A percentile compares a stretch with the other conserved stretches of the same genome.
These are phyloP conservation scores for Belonocnema kinseyi DNA, from an alignment of 1,140 invertebrate species.

Conservation along the genomic window DNA sequence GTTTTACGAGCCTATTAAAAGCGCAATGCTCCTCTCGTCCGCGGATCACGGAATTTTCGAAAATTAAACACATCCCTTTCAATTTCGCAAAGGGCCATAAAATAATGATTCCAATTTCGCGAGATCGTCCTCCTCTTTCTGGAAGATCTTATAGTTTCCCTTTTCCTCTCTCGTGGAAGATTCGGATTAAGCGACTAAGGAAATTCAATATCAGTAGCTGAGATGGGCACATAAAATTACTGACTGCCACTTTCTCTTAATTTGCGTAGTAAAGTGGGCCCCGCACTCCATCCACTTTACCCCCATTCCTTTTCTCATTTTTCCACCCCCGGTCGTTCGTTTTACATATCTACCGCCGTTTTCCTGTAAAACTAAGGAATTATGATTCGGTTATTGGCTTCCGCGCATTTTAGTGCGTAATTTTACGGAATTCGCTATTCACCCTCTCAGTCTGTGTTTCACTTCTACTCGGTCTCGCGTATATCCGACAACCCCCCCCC, in stretches of 20 bases:
- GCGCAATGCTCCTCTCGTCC: conserved; percentile 6
- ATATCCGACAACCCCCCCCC: conserved; percentile 17
- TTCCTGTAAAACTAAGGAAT: conserved; percentile 68
- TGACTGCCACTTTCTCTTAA: conserved; percentile 75
- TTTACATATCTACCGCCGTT: conserved; percentile 50
- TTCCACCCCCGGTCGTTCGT: conserved; percentile 39
- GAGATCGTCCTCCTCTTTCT: conserved; percentile 63
- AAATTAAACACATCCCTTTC: conserved; percentile 64
- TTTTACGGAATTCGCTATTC: conserved; percentile 61
- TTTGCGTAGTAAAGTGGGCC: conserved; percentile 72
- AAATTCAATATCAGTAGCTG: conserved; percentile 76
- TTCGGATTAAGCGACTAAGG: conserved; percentile 74
- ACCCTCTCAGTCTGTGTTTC: conserved; percentile 38
- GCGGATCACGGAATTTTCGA: conserved; percentile 57
- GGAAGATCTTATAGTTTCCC: conserved; percentile 38
- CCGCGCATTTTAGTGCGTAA: conserved; percentile 61
- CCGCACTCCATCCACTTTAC: conserved; percentile 47
- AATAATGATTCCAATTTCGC: conserved; percentile 75
- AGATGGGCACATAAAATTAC: conserved; percentile 76
- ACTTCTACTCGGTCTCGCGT: conserved; percentile 41
- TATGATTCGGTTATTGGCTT: conserved; percentile 71
- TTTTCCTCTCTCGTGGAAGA: conserved; percentile 55
- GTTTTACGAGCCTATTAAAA: conserved; percentile 22
- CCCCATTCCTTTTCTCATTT: conserved; percentile 33
- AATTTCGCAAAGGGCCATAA: conserved; percentile 68